Conservation (phyloP, 2,888 invertebrate species). For the Emmelina monodactyla region DNA sequence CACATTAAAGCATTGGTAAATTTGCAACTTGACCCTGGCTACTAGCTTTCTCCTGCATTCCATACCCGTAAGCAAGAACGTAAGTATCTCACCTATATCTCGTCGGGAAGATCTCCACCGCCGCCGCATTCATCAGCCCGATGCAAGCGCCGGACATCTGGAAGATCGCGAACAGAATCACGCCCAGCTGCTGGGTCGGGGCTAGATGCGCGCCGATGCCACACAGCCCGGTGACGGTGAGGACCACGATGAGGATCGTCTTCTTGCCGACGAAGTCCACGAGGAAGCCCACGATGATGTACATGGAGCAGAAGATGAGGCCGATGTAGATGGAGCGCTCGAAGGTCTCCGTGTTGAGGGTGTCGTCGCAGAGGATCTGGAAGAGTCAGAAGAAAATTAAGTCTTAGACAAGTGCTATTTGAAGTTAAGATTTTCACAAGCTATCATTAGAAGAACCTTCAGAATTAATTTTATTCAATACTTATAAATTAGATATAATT, state of each 20-base stretch:
- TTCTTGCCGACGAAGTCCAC: conserved; percentile 64
- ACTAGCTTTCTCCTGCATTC: no score
- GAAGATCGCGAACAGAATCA: conserved; percentile 64
- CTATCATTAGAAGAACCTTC: no score
- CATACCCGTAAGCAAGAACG: background rate
- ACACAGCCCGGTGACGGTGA: conserved; percentile 51
- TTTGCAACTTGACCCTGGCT: no score
- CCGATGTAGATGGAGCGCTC: conserved; percentile 73
- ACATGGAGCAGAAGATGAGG: conserved; percentile 69
- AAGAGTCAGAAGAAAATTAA: no score
- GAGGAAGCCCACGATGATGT: conserved; percentile 69
- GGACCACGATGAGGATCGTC: conserved; percentile 52
- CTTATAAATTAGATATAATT: no score
- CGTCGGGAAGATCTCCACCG: conserved; percentile 69
- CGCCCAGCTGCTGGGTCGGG: conserved; percentile 60
- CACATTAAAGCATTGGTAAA: no score
- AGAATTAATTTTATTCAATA: no score
- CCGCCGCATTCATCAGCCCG: conserved; percentile 64
- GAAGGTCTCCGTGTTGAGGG: conserved; percentile 69
- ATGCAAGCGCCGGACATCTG: conserved; percentile 66
- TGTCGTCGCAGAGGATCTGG: conserved; percentile 49
- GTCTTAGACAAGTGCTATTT: no score
- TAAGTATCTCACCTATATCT: conserved; percentile 51
- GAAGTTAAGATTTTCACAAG: no score
- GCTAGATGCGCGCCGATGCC: conserved; percentile 69